These are phyloP conservation scores for Nowickia ferox DNA, from an alignment of 2,888 invertebrate genomes.

Conservation along the genomic window DNA sequence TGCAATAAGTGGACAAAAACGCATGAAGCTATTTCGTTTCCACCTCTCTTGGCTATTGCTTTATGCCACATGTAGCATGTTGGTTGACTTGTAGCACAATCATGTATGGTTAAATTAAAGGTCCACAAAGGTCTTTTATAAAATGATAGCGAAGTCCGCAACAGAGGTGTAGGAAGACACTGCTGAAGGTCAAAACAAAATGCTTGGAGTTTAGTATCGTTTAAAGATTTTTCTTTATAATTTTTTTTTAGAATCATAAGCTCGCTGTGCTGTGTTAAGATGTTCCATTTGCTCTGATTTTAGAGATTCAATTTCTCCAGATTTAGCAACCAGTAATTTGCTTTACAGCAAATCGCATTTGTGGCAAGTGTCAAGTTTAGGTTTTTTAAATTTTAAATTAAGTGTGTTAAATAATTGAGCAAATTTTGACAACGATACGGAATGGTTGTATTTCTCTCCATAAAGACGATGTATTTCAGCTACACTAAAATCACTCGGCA, in stretches of 20 bases:
- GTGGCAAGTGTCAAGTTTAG: constrained; percentile 66
- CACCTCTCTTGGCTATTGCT: constrained; percentile 34
- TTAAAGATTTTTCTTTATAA: constrained; percentile 59
- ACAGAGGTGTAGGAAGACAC: constrained; percentile 64
- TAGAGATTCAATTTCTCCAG: constrained; percentile 34
- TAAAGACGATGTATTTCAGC: constrained; percentile 61
- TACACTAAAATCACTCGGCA: constrained; percentile 56
- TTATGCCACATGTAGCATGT: neutral
- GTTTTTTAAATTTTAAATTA: constrained; percentile 71
- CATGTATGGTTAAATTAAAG: constrained; percentile 56
- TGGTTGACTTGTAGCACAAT: constrained; percentile 12
- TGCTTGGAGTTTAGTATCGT: constrained; percentile 33
- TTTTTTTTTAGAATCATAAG: constrained; percentile 53
- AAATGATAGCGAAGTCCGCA: constrained; percentile 52
- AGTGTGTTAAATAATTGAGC: constrained; percentile 62
- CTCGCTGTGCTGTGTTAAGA: constrained; percentile 42
- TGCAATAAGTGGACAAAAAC: constrained; percentile 44
- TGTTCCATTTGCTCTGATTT: constrained; percentile 39
- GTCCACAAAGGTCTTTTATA: constrained; percentile 53
- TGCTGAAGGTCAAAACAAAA: constrained; percentile 70
- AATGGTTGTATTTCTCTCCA: constrained; percentile 45
- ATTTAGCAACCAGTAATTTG: constrained; percentile 59
- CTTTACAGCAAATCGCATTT: constrained; percentile 69
- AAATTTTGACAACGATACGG: constrained; percentile 66
- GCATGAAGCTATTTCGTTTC: constrained; percentile 19